These are phyloP conservation scores for Mormoops blainvillei DNA, from an alignment of 2,113 vertebrate genomes.

Conservation along the genomic window DNA sequence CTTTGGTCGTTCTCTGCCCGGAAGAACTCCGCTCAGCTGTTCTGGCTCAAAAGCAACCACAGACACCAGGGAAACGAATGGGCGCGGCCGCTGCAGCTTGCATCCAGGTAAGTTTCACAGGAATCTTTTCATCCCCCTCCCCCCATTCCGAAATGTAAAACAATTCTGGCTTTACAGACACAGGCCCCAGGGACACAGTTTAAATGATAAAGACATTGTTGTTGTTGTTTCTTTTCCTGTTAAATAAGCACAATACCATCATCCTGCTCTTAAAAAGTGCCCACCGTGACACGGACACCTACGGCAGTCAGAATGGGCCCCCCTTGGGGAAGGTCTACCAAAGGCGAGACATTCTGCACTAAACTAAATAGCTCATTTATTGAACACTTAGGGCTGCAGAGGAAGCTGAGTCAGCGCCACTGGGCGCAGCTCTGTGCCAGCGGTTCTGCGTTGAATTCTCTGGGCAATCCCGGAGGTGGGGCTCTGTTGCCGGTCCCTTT, in stretches of 20 bases:
- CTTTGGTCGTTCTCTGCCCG: not conserved
- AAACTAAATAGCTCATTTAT: not conserved
- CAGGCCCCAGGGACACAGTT: not conserved
- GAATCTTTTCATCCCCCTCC: not conserved
- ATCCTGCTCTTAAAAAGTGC: not conserved
- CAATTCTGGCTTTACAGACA: not conserved
- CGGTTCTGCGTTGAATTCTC: not conserved
- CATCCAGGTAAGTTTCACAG: not conserved
- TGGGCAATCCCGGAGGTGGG: not conserved
- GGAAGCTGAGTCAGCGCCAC: not conserved
- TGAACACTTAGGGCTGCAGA: not conserved
- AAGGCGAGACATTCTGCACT: not conserved
- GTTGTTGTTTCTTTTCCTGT: not conserved
- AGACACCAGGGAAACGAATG: fast-evolving
- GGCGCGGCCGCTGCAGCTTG: fast-evolving
- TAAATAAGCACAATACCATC: not conserved
- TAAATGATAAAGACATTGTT: not conserved
- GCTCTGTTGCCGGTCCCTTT: not conserved
- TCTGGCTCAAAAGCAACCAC: not conserved
- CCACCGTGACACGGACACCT: not conserved
- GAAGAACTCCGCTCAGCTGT: not conserved
- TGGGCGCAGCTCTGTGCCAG: not conserved
- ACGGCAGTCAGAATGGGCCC: too few relatives aligned
- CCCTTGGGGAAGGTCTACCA: not conserved
- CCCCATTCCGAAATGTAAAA: not conserved